A percentile compares a stretch with the other conserved stretches of the same genome.
phyloP scores from a whole-genome alignment of 2,113 vertebrate genomes.

The Tragulus kanchil region DNA sequence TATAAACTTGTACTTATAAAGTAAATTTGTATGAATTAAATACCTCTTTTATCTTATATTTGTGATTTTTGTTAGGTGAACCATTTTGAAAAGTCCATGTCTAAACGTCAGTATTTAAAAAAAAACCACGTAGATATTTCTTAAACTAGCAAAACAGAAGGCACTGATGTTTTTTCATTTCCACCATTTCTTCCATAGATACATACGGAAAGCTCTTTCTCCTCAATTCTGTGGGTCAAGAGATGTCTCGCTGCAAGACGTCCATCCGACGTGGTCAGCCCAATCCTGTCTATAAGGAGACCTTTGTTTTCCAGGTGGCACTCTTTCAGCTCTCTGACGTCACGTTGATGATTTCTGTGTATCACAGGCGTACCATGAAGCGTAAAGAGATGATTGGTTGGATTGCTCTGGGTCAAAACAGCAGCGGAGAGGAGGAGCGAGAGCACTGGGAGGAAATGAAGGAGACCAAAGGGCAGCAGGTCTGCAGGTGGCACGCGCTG shows the following conservation, averaged over 20 bases:
- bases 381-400: conserved; percentile 99
- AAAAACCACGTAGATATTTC: no score
- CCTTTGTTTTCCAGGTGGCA: conserved; percentile 98
- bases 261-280: conserved; percentile 95
- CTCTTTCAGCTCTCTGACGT: conserved; percentile 98
- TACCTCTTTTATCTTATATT: conserved; percentile 57
- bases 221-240: conserved; percentile 95
- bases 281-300: conserved; percentile 98
- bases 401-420: conserved; percentile 96
- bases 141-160: no score
- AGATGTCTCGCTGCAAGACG: conserved; percentile 97
- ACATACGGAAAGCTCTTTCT: conserved; percentile 96
- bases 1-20: conserved; percentile 46
- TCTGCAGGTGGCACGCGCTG: conserved; percentile 95
- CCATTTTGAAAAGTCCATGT: conserved; percentile 82
- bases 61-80: conserved; percentile 52
- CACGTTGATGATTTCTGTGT: conserved; percentile 95
- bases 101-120: no score
- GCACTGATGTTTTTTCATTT: conserved; percentile 14
- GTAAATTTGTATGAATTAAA: conserved; percentile 66
- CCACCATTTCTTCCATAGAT: conserved; percentile 86
- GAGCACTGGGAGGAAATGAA: conserved; percentile 98
- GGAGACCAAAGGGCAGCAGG: conserved; percentile 91
- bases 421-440: conserved; percentile 94
- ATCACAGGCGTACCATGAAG: conserved; percentile 96